Conservation (phyloP, 2,888 invertebrate species). For the Lepidocyrtinus sp. region DNA sequence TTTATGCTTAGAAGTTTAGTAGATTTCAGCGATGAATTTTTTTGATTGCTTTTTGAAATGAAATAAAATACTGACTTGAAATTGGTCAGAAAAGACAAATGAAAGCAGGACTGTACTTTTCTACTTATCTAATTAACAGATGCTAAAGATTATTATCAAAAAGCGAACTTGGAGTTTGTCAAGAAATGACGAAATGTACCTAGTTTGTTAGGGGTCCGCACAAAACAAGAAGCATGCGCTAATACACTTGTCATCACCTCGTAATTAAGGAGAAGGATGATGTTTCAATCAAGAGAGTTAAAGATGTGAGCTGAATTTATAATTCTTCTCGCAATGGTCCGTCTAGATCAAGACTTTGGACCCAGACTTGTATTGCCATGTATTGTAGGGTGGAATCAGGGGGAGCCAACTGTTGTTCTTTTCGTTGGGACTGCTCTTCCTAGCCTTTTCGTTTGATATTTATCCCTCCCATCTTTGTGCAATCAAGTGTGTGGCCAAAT, state of each 20-base stretch:
- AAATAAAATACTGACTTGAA: no score
- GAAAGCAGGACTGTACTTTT: no score
- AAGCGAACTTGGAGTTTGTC: slow-evolving; percentile 1
- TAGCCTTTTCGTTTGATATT: no score
- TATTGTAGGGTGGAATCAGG: no score
- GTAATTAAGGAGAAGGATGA: slow-evolving; percentile 62
- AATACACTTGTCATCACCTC: slow-evolving; percentile 56
- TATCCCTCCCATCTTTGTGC: no score
- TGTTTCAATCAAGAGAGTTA: slow-evolving; percentile 66
- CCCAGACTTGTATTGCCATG: neutral
- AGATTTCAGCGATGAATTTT: no score
- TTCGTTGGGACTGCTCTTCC: neutral
- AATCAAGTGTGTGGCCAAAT: no score
- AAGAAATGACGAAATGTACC: no score
- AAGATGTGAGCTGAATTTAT: slow-evolving; percentile 66
- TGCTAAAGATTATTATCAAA: neutral
- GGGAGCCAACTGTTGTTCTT: slow-evolving; percentile 12
- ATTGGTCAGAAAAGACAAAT: no score
- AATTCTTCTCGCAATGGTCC: slow-evolving; percentile 56
- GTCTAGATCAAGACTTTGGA: neutral
- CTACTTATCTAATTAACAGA: slow-evolving; percentile 8
- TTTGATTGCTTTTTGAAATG: no score
- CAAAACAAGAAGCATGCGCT: slow-evolving; percentile 41
- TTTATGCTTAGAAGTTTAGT: no score
- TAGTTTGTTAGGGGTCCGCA: slow-evolving; percentile 39